phyloP scores from a whole-genome alignment of 2,888 invertebrate genomes.

The Meandrusa payeni region DNA sequence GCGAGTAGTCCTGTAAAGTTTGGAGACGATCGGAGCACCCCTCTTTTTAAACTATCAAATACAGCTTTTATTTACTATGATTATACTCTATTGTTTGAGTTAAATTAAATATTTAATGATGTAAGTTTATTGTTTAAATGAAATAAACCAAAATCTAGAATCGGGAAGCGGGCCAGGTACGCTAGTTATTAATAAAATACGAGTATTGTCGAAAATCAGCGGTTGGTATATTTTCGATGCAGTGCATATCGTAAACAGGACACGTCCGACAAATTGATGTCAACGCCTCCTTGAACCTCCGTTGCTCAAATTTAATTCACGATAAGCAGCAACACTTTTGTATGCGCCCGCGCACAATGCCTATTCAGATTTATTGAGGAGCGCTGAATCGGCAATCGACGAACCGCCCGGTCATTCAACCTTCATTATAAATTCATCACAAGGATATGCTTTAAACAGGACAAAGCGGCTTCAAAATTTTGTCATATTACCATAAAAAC shows the following conservation, averaged over 20 bases:
- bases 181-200: background rate
- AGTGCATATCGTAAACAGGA: constrained; percentile 28
- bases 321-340: constrained; percentile 55
- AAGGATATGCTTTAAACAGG: constrained; percentile 40
- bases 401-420: constrained; percentile 59
- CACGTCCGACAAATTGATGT: constrained; percentile 49
- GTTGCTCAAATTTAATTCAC: constrained; percentile 58
- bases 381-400: constrained; percentile 58
- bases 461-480: constrained; percentile 37
- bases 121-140: too few species aligned
- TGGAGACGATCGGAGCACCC: too few species aligned
- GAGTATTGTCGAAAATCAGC: background rate
- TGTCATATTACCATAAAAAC: constrained; percentile 25
- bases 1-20: too few species aligned
- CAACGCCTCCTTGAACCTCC: constrained; percentile 57
- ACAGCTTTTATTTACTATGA: too few species aligned
- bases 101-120: too few species aligned
- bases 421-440: constrained; percentile 48
- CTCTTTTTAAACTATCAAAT: too few species aligned
- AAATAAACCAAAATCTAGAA: too few species aligned
- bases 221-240: constrained; percentile 12
- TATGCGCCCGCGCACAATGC: constrained; percentile 68
- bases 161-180: too few species aligned
- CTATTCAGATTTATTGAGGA: constrained; percentile 66
- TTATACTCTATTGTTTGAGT: too few species aligned